Percentiles rank a stretch among this genome's conserved stretches.
Conservation (phyloP, 2,113 vertebrate species). For the Labeo catla region DNA sequence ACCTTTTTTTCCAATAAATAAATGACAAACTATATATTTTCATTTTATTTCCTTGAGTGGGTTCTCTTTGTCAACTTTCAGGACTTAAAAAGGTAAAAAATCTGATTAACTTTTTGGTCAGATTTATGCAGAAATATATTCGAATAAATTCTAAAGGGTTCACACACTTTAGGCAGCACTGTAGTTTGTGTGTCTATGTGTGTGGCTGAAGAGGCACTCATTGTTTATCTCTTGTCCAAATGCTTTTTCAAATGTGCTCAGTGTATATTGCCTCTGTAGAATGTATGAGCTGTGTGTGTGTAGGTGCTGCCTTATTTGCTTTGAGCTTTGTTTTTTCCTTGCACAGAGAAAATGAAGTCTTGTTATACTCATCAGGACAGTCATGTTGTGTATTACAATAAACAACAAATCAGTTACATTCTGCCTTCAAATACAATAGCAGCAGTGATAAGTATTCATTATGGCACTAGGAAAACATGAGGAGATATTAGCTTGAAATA, state of each 20-base stretch:
- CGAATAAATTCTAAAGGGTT: too few species aligned
- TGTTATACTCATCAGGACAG: slow-evolving; percentile 23
- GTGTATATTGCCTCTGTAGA: too few species aligned
- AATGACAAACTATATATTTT: too few species aligned
- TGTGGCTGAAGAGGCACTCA: background rate
- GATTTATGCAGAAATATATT: too few species aligned
- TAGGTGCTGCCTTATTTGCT: background rate
- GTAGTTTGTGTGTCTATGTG: background rate
- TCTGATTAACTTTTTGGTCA: too few species aligned
- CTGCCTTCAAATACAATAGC: slow-evolving; percentile 78
- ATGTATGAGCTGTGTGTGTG: background rate
- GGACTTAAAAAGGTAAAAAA: too few species aligned
- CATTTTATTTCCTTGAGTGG: too few species aligned
- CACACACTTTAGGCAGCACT: too few species aligned
- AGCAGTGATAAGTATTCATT: slow-evolving; percentile 80
- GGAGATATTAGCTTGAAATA: slow-evolving; percentile 79
- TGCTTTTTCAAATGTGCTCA: background rate
- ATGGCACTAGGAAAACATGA: slow-evolving; percentile 73
- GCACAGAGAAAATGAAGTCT: background rate
- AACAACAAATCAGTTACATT: slow-evolving; percentile 62
- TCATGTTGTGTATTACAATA: slow-evolving; percentile 79
- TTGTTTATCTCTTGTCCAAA: background rate
- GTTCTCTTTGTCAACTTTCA: too few species aligned
- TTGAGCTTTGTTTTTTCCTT: background rate
- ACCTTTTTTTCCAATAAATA: too few species aligned